Evolutionary conservation across 2,797 vertebrate genomes (phyloP).

Genomic region (Xiphorhynchus erythropygius): DNA sequence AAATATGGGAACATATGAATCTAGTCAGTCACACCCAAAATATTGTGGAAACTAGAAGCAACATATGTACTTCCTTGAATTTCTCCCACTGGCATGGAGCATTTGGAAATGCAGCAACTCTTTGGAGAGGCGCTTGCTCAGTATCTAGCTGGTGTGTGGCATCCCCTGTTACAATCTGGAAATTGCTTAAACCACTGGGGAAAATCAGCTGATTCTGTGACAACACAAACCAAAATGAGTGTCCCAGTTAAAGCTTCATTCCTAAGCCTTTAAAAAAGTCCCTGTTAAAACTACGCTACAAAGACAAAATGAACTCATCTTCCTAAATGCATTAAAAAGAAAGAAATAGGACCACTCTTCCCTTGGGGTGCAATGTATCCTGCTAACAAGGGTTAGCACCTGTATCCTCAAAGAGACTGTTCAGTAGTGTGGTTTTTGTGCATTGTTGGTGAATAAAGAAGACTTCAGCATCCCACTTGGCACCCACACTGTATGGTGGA

Average conservation of each 20-base stretch:
- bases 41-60: conserved; percentile 57
- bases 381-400: not conserved
- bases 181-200: not conserved
- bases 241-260: not conserved
- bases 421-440: not conserved
- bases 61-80: conserved; percentile 59
- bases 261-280: not conserved
- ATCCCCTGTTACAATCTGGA: conserved; percentile 13
- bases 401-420: not conserved
- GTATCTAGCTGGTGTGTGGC: not conserved
- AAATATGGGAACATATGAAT: conserved; percentile 64
- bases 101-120: conserved; percentile 24
- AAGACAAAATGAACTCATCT: not conserved
- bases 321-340: not conserved
- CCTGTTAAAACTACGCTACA: not conserved
- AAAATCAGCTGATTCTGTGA: conserved; percentile 21
- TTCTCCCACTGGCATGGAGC: conserved; percentile 47
- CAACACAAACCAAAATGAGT: not conserved
- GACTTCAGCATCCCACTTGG: not conserved
- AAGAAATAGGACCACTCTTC: not conserved
- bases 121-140: not conserved
- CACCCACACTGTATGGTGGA: not conserved
- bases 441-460: not conserved
- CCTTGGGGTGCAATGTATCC: not conserved
- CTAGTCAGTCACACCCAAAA: conserved; percentile 70